These are phyloP conservation scores for Temnothorax curvispinosus DNA, from an alignment of 1,140 invertebrate species.

Conservation along the genomic window DNA sequence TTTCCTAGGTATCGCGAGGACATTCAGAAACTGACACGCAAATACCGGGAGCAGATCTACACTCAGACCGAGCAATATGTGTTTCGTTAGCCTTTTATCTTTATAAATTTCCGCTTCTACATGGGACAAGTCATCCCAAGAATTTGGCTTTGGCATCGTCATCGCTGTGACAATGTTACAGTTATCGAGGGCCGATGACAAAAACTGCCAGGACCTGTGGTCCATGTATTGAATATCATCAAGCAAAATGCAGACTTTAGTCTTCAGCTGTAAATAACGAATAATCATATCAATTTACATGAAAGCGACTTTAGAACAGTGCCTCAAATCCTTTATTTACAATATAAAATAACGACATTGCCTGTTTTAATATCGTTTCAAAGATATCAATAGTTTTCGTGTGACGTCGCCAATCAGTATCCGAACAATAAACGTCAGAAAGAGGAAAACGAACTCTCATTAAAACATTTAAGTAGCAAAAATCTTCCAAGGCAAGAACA, in stretches of 20 bases:
- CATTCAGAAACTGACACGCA: conserved; percentile 87
- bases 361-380: conserved; percentile 62
- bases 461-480: conserved; percentile 84
- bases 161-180: conserved; percentile 64
- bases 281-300: not conserved
- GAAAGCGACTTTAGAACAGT: not conserved
- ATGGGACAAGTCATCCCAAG: conserved; percentile 43
- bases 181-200: conserved; percentile 56
- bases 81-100: conserved; percentile 66
- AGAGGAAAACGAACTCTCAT: conserved; percentile 84
- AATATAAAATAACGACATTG: conserved; percentile 27
- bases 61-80: conserved; percentile 68
- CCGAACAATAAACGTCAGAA: conserved; percentile 75
- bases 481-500: conserved; percentile 73
- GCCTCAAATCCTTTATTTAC: not conserved
- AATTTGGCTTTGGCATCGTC: conserved; percentile 48
- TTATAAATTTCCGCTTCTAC: conserved; percentile 55
- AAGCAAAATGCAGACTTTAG: conserved; percentile 69
- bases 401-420: conserved; percentile 77
- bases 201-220: conserved; percentile 73
- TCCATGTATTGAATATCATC: conserved; percentile 76
- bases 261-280: conserved; percentile 27
- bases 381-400: conserved; percentile 77
- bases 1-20: conserved; percentile 86
- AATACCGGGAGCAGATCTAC: conserved; percentile 83